phyloP scores from a whole-genome alignment of 2,797 vertebrate genomes.

The Cuculus canorus region DNA sequence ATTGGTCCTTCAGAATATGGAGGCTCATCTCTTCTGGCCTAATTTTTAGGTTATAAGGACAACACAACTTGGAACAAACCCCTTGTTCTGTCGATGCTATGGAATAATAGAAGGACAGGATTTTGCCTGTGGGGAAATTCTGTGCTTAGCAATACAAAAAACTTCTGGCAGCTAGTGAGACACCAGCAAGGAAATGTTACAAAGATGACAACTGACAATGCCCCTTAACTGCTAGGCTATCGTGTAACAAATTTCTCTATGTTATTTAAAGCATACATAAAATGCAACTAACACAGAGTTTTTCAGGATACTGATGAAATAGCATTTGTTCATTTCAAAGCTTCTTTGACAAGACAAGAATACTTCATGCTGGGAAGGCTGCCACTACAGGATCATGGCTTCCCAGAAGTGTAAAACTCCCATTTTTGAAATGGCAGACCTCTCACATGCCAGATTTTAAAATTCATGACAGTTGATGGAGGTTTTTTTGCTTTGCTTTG shows the following conservation, averaged over 20 bases:
- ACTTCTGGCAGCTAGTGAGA: slow-evolving; percentile 21
- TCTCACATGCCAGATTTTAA: neutral
- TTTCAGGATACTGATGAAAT: slow-evolving; percentile 1
- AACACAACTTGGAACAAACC: neutral
- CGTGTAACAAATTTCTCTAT: neutral
- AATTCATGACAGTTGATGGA: neutral
- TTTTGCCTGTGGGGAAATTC: slow-evolving; percentile 19
- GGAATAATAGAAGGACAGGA: neutral
- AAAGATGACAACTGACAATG: neutral
- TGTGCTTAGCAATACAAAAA: neutral
- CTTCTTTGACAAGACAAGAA: slow-evolving; percentile 21
- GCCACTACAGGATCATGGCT: neutral
- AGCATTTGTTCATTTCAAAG: slow-evolving; percentile 41
- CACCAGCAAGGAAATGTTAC: neutral
- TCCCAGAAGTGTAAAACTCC: neutral
- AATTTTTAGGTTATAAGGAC: neutral
- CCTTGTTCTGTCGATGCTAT: neutral
- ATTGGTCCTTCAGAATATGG: neutral
- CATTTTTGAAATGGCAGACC: neutral
- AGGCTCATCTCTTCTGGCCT: neutral
- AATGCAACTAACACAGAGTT: neutral
- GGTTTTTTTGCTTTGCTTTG: neutral
- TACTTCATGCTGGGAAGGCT: neutral
- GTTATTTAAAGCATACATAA: slow-evolving; percentile 31
- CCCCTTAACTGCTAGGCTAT: slow-evolving; percentile 9